phyloP scores from a whole-genome alignment of 53 echinoderm and acorn worm genomes.

The Hippasteria phrygiana region DNA sequence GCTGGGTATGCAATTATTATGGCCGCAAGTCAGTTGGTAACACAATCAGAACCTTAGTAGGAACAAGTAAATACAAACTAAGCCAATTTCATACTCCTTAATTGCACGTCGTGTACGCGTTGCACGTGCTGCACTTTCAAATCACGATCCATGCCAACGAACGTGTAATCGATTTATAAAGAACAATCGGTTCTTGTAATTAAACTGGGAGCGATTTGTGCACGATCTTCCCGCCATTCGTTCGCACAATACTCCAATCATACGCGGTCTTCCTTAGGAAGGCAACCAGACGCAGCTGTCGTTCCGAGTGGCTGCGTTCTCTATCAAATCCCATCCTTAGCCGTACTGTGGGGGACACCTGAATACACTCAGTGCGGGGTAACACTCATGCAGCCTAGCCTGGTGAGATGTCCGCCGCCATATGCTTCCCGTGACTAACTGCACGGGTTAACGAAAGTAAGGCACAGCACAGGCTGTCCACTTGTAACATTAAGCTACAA shows the following conservation, averaged over 20 bases:
- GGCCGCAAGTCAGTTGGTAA: no score
- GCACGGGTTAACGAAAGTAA: no score
- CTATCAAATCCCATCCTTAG: not conserved
- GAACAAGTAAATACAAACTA: no score
- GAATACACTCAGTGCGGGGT: constrained; percentile 25
- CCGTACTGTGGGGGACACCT: constrained; percentile 3
- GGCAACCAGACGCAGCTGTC: not conserved
- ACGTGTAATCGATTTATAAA: not conserved
- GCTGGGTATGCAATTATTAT: no score
- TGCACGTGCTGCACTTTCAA: no score
- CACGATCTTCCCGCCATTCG: no score
- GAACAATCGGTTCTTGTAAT: not conserved
- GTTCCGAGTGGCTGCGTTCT: constrained; percentile 5
- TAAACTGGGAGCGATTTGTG: not conserved
- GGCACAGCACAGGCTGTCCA: no score
- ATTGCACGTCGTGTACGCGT: no score
- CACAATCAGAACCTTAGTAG: no score
- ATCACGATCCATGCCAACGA: not conserved
- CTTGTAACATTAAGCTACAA: no score
- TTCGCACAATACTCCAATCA: not conserved
- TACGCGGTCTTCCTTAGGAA: not conserved
- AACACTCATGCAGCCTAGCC: not conserved
- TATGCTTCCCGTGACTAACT: no score
- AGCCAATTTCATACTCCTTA: no score
- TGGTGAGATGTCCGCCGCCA: not conserved